Conservation (phyloP, 2,888 invertebrate species). For the Chloromyia formosa region DNA sequence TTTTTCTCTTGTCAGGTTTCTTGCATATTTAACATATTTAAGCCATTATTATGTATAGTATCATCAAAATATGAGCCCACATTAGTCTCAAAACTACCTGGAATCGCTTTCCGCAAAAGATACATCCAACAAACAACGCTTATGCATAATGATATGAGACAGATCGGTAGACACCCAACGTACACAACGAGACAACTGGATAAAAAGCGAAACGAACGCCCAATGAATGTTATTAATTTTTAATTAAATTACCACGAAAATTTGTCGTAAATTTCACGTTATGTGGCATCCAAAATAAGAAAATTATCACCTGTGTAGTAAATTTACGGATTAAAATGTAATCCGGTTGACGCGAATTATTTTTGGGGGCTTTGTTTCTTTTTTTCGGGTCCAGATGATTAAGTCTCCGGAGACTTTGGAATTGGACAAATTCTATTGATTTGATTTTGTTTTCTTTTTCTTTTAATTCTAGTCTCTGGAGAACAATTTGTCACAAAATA, state of each 20-base stretch:
- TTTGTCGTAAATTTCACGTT: conserved; percentile 45
- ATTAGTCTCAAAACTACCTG: conserved; percentile 9
- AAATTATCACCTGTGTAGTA: conserved; percentile 44
- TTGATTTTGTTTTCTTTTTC: neutral
- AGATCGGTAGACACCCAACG: no score
- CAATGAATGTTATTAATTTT: conserved; percentile 39
- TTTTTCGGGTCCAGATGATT: neutral
- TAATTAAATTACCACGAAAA: conserved; percentile 46
- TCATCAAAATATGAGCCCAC: neutral
- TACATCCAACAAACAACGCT: neutral
- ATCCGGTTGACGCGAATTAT: conserved; percentile 28
- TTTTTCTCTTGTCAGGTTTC: no score
- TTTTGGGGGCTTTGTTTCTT: neutral
- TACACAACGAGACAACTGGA: neutral
- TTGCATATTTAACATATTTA: conserved; percentile 8
- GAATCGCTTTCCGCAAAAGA: neutral
- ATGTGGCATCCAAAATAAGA: conserved; percentile 43
- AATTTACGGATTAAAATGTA: conserved; percentile 45
- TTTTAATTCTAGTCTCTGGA: neutral
- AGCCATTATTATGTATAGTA: conserved; percentile 13
- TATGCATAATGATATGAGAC: neutral
- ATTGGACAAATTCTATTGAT: neutral
- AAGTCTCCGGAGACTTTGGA: neutral
- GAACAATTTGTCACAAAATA: neutral
- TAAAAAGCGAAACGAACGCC: conserved; percentile 3